These are phyloP conservation scores for Fratercula arctica DNA, from an alignment of 2,797 vertebrate species.

Conservation along the genomic window DNA sequence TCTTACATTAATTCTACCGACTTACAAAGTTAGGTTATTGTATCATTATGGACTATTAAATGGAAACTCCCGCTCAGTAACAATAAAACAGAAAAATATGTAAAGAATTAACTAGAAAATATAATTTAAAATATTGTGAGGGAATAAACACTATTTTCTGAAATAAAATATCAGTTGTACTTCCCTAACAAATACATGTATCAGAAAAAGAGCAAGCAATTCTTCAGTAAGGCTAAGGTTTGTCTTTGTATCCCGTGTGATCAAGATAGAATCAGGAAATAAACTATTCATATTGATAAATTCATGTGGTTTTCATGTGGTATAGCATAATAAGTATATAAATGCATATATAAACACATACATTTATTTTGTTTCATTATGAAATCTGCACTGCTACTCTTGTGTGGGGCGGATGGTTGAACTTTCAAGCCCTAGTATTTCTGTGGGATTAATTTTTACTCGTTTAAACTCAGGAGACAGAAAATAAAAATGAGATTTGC, in stretches of 20 bases:
- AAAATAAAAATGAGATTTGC: not conserved
- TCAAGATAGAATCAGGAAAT: not conserved
- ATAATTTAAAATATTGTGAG: not conserved
- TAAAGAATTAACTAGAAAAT: not conserved
- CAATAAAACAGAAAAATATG: not conserved
- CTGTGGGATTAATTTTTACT: not conserved
- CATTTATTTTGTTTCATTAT: not conserved
- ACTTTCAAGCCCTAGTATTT: not conserved
- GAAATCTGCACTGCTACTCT: not conserved
- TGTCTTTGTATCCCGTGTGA: not conserved
- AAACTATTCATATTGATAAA: not conserved
- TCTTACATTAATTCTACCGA: not conserved
- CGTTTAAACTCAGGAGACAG: not conserved
- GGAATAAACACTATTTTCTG: not conserved
- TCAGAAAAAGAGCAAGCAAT: not conserved
- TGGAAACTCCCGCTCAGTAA: not conserved
- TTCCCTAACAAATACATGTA: not conserved
- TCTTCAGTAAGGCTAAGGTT: not conserved
- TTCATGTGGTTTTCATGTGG: not conserved
- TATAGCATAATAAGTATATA: not conserved
- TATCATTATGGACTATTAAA: not conserved
- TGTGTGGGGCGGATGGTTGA: not conserved
- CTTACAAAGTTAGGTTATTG: not conserved
- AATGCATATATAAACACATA: not conserved
- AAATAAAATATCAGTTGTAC: not conserved